Percentiles rank a stretch among this genome's conserved stretches.
Evolutionary conservation across 2,113 vertebrate genomes (phyloP).

Genomic region (Isichthys henryi): DNA sequence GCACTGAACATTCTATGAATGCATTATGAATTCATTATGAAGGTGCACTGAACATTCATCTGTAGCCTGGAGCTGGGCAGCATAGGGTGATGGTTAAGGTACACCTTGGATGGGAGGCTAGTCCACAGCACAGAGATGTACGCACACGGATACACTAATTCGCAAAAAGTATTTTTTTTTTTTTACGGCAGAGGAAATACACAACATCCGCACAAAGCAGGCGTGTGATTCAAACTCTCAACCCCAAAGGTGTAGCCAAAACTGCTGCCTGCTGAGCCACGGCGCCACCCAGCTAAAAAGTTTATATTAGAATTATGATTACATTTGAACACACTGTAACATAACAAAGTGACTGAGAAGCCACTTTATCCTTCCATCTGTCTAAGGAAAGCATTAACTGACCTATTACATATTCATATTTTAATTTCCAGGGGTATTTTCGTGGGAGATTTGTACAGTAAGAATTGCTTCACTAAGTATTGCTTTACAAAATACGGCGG

Average conservation of each 20-base stretch:
- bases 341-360: background rate
- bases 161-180: background rate
- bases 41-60: no score
- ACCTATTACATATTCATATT: background rate
- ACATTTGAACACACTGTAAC: background rate
- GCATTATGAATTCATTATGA: no score
- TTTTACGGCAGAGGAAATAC: background rate
- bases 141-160: background rate
- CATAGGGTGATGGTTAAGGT: background rate
- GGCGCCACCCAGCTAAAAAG: background rate
- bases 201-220: conserved; percentile 19
- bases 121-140: background rate
- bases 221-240: background rate
- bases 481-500: background rate
- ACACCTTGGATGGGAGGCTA: background rate
- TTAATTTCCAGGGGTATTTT: conserved; percentile 40
- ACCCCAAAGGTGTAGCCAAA: background rate
- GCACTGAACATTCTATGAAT: no score
- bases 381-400: background rate
- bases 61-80: background rate
- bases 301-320: background rate
- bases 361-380: background rate
- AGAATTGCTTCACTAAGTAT: background rate
- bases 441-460: conserved; percentile 30
- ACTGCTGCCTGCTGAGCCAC: background rate